Conservation (phyloP, 2,888 invertebrate genomes). For the Biston betularia region DNA sequence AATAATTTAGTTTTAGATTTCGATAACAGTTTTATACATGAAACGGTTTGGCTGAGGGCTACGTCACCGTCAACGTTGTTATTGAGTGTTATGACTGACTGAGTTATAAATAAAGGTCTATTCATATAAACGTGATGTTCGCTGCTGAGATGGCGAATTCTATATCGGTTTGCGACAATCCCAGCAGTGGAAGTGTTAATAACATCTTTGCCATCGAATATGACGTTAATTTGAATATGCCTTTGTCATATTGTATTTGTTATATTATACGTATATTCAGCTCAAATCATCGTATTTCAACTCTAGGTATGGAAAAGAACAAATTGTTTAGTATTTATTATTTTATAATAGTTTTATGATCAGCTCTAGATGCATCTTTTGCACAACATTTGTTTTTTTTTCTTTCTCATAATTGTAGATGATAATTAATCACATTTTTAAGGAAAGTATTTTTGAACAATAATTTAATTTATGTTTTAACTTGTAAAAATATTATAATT, state of each 20-base stretch:
- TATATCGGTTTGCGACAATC: neutral
- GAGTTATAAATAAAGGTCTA: conserved; percentile 7
- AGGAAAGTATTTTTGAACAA: conserved; percentile 1
- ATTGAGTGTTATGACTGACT: conserved; percentile 3
- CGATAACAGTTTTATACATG: conserved; percentile 12
- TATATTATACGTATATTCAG: conserved; percentile 51
- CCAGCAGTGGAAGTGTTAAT: no score
- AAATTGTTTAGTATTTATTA: conserved; percentile 15
- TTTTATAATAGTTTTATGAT: neutral
- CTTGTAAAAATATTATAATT: conserved; percentile 14
- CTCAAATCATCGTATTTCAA: conserved; percentile 40
- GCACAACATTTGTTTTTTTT: neutral
- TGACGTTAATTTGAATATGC: conserved; percentile 3
- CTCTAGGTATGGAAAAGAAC: conserved; percentile 22
- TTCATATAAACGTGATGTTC: conserved; percentile 5
- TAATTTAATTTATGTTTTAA: conserved; percentile 2
- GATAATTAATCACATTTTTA: neutral
- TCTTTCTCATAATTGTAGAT: neutral
- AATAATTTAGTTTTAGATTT: conserved; percentile 49
- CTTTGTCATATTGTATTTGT: conserved; percentile 39
- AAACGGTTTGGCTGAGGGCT: conserved; percentile 1
- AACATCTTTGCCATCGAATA: neutral
- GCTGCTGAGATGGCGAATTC: neutral
- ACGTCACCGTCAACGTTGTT: conserved; percentile 1
- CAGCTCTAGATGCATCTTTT: neutral